These are phyloP conservation scores for Cyprinus carpio DNA, from an alignment of 2,113 vertebrate genomes.

Conservation along the genomic window DNA sequence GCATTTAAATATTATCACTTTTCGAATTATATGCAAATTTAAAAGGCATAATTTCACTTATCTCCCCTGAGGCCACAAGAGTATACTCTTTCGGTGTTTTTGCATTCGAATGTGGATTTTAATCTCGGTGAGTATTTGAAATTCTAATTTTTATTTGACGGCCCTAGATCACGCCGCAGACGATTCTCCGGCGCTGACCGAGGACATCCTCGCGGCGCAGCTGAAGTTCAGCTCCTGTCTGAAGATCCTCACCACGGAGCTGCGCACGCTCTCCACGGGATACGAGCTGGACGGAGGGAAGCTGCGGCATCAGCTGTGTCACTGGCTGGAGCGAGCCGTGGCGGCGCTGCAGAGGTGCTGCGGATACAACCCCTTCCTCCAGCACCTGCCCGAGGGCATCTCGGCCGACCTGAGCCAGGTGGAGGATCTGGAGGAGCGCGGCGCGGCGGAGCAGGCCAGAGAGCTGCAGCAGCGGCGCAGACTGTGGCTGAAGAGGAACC, in stretches of 20 bases:
- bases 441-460: conserved; percentile 41
- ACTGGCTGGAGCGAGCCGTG: conserved; percentile 96
- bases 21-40: no score
- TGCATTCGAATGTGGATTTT: no score
- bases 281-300: conserved; percentile 96
- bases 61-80: no score
- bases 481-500: conserved; percentile 92
- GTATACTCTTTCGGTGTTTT: no score
- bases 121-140: no score
- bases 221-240: conserved; percentile 94
- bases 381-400: conserved; percentile 71
- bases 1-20: no score
- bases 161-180: neutral
- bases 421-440: conserved; percentile 64
- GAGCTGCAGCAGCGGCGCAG: conserved; percentile 80
- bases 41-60: no score
- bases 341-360: conserved; percentile 89
- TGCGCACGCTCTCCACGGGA: conserved; percentile 94
- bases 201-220: conserved; percentile 89
- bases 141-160: no score
- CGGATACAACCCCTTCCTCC: conserved; percentile 82
- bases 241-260: conserved; percentile 94
- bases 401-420: conserved; percentile 62
- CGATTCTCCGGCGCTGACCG: conserved; percentile 74
- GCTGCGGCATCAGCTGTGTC: conserved; percentile 93